A percentile compares a stretch with the other conserved stretches of the same genome.
phyloP scores from a whole-genome alignment of 2,888 invertebrate species.

The Harmothoe impar region DNA sequence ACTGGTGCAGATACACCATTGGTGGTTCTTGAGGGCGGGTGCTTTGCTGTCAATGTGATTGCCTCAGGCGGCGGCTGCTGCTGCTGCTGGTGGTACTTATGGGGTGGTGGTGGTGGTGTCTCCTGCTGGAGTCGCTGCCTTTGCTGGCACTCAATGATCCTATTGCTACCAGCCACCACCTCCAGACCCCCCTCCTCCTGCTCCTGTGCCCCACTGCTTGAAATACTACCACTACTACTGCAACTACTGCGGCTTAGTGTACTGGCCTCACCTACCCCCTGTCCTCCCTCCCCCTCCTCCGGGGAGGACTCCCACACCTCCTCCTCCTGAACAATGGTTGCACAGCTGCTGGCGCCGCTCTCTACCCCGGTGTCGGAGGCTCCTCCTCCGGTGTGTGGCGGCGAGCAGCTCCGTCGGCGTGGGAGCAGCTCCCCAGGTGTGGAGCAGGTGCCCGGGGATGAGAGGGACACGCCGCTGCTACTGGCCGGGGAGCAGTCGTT shows the following conservation, averaged over 20 bases:
- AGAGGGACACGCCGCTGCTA: constrained; percentile 41
- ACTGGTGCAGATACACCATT: too few relatives aligned
- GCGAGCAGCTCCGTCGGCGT: neutral
- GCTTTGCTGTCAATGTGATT: too few relatives aligned
- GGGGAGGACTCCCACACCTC: neutral
- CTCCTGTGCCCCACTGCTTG: neutral
- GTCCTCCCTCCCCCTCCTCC: neutral
- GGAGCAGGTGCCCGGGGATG: constrained; percentile 11
- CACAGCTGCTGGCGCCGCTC: neutral
- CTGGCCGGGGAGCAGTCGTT: constrained; percentile 22
- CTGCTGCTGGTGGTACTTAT: too few relatives aligned
- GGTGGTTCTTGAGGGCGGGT: too few relatives aligned
- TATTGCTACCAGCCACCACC: neutral
- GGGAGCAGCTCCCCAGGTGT: constrained; percentile 5
- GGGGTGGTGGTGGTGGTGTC: too few relatives aligned
- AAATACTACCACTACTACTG: neutral
- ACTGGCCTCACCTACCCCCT: neutral
- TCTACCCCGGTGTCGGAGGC: constrained; percentile 44
- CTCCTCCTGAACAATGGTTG: neutral
- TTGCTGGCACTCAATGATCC: too few relatives aligned
- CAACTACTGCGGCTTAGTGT: constrained; percentile 9
- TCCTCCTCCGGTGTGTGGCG: neutral
- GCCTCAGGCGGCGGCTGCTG: too few relatives aligned
- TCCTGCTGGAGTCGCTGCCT: too few relatives aligned
- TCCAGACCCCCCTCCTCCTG: neutral